Conservation (phyloP, 2,113 vertebrate species). For the Scytalopus superciliaris region DNA sequence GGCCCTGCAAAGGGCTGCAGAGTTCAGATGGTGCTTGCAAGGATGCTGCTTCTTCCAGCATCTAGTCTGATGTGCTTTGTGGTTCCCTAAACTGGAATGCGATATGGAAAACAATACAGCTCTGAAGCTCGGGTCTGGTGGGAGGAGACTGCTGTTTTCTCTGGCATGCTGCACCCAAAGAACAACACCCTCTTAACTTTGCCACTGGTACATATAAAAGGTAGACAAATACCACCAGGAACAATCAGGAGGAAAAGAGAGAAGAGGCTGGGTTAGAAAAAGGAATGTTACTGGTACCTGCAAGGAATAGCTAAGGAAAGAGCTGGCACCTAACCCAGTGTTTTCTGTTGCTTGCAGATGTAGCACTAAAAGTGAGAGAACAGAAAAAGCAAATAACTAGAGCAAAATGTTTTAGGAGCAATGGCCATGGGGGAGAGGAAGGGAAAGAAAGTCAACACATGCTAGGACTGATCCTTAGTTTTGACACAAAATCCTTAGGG, state of each 20-base stretch:
- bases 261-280: not conserved
- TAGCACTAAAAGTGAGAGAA: not conserved
- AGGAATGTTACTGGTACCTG: not conserved
- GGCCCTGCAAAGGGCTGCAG: accelerated
- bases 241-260: not conserved
- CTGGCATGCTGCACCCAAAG: not conserved
- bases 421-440: not conserved
- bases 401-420: not conserved
- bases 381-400: not conserved
- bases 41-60: not conserved
- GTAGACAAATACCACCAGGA: not conserved
- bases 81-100: not conserved
- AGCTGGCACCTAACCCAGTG: not conserved
- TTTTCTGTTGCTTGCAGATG: not conserved
- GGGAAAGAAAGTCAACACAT: not conserved
- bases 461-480: not conserved
- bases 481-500: not conserved
- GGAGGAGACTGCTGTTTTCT: not conserved
- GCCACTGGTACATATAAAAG: not conserved
- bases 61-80: not conserved
- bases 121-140: not conserved
- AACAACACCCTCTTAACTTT: not conserved
- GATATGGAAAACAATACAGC: not conserved
- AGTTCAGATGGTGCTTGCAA: not conserved
- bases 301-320: not conserved